Conservation (phyloP, 2,888 invertebrate species). For the Trichogramma evanescens region DNA sequence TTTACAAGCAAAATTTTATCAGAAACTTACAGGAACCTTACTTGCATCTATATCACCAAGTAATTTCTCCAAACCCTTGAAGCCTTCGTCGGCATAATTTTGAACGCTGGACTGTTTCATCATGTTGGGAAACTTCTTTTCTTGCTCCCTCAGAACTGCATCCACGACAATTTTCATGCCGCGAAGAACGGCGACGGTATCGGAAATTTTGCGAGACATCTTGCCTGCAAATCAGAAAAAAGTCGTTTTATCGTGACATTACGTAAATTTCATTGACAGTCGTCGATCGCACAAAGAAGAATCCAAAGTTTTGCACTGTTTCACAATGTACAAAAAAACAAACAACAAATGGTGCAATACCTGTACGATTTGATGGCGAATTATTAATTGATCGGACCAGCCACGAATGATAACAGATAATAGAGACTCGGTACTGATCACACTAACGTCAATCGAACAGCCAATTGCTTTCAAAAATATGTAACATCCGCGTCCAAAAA, state of each 20-base stretch:
- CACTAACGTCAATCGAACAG: no score
- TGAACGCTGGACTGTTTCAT: conserved; percentile 68
- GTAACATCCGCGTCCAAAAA: no score
- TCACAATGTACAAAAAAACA: no score
- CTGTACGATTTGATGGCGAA: no score
- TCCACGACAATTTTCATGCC: conserved; percentile 64
- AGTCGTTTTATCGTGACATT: background rate
- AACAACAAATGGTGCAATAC: no score
- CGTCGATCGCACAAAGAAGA: no score
- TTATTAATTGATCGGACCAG: no score
- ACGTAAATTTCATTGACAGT: no score
- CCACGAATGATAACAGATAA: no score
- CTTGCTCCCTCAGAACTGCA: conserved; percentile 61
- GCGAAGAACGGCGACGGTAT: conserved; percentile 60
- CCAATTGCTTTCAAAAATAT: no score
- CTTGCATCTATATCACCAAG: conserved; percentile 38
- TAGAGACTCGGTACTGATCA: no score
- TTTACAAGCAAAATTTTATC: background rate
- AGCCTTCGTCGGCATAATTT: conserved; percentile 41
- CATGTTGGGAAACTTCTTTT: conserved; percentile 54
- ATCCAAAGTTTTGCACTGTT: no score
- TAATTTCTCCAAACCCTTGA: conserved; percentile 30
- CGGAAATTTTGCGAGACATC: conserved; percentile 46
- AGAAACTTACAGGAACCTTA: conserved; percentile 44
- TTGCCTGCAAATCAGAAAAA: conserved; percentile 15